A percentile compares a stretch with the other conserved stretches of the same genome.
Conservation (phyloP, 1,140 invertebrate species). For the Thalassaphorura encarpata region DNA sequence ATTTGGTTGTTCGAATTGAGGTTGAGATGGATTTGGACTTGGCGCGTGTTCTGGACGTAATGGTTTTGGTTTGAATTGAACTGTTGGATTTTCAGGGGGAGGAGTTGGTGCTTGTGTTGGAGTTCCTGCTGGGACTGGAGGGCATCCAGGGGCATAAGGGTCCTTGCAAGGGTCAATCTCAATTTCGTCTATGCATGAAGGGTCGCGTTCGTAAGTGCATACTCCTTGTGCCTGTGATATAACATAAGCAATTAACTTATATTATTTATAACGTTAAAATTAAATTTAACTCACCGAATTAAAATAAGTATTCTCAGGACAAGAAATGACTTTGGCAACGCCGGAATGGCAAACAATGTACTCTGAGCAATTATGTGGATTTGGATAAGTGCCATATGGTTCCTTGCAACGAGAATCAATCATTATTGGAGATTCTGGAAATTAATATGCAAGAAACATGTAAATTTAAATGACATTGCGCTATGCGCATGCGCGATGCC, state of each 20-base stretch:
- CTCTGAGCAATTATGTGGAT: constrained; percentile 9
- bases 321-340: constrained; percentile 14
- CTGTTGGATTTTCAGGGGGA: neutral
- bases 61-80: constrained; percentile 5
- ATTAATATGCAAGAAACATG: too few species aligned
- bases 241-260: neutral
- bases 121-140: neutral
- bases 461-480: too few species aligned
- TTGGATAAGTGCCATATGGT: constrained; percentile 18
- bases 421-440: too few species aligned
- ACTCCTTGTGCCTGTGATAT: constrained; percentile 3
- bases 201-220: constrained; percentile 5
- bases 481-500: too few species aligned
- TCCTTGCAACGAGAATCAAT: constrained; percentile 13
- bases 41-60: neutral
- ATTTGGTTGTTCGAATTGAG: neutral
- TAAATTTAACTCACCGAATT: constrained; percentile 5
- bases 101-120: constrained; percentile 1
- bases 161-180: neutral
- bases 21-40: neutral
- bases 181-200: neutral
- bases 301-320: constrained; percentile 13
- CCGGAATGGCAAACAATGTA: constrained; percentile 27
- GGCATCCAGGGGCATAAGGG: neutral
- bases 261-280: neutral